phyloP scores from a whole-genome alignment of 2,888 invertebrate genomes.

The Apomyelois bistriatella region DNA sequence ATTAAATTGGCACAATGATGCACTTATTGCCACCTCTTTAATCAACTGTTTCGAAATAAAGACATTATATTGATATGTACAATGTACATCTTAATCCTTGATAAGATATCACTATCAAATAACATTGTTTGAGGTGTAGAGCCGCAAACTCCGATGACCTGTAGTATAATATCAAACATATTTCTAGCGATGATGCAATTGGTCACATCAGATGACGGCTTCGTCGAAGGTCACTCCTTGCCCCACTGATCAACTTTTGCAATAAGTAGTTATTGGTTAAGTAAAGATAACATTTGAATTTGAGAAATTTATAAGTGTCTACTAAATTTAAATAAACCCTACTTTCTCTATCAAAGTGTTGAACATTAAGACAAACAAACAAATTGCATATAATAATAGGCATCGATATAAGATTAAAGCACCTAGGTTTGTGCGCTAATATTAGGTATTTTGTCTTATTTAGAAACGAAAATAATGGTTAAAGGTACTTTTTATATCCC shows the following conservation, averaged over 20 bases:
- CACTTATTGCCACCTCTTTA: not conserved
- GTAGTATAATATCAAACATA: conserved; percentile 34
- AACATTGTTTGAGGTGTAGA: conserved; percentile 21
- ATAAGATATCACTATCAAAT: conserved; percentile 3
- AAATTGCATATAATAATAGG: no score
- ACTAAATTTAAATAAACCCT: not conserved
- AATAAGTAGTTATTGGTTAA: not conserved
- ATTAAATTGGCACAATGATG: not conserved
- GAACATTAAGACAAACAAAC: no score
- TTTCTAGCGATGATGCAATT: conserved; percentile 61
- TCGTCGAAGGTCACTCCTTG: conserved; percentile 15
- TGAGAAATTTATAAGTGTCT: not conserved
- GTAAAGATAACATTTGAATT: not conserved
- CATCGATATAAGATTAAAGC: no score
- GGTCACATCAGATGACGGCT: conserved; percentile 21
- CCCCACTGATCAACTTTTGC: conserved; percentile 7
- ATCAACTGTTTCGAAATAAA: not conserved
- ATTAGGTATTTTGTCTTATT: no score
- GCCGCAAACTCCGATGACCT: conserved; percentile 32
- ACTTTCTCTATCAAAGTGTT: no score
- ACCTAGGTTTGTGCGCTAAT: no score
- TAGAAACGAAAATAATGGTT: no score
- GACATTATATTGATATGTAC: not conserved
- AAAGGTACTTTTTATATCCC: no score
- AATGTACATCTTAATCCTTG: conserved; percentile 4